Conservation (phyloP, 2,113 vertebrate species). For the Monarcha castaneiventris region DNA sequence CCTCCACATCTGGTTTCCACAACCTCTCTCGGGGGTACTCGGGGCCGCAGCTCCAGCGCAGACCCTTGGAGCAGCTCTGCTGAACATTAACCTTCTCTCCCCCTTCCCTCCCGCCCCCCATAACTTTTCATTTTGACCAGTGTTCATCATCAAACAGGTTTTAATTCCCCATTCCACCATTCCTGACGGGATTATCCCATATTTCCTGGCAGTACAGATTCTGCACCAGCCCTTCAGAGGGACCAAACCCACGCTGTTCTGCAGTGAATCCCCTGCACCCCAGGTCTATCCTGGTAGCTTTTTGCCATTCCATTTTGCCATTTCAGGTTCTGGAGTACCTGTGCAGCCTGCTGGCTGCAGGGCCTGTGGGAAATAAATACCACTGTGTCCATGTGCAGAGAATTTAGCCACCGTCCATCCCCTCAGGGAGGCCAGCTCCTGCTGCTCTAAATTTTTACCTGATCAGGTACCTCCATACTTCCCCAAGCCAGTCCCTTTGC, state of each 20-base stretch:
- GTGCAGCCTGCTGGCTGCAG: neutral
- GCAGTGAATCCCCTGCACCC: neutral
- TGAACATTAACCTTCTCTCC: neutral
- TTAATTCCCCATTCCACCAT: neutral
- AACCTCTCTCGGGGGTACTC: slow-evolving; percentile 44
- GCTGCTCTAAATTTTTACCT: neutral
- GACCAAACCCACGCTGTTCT: neutral
- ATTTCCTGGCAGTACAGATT: neutral
- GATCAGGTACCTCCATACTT: slow-evolving; percentile 2
- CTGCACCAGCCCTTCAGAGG: neutral
- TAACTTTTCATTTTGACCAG: neutral
- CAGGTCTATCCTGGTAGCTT: accelerated
- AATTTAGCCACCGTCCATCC: neutral
- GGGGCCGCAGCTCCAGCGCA: neutral
- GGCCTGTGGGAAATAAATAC: neutral
- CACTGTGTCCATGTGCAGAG: accelerated
- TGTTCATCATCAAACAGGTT: neutral
- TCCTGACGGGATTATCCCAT: accelerated
- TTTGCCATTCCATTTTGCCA: neutral
- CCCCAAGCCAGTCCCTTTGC: neutral
- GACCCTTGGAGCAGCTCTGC: neutral
- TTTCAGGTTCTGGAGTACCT: neutral
- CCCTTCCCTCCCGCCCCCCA: neutral
- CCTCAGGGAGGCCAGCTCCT: neutral
- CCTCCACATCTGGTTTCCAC: slow-evolving; percentile 89